These are phyloP conservation scores for Drosophila atroscutellata DNA, from an alignment of 2,888 invertebrate species.

Conservation along the genomic window DNA sequence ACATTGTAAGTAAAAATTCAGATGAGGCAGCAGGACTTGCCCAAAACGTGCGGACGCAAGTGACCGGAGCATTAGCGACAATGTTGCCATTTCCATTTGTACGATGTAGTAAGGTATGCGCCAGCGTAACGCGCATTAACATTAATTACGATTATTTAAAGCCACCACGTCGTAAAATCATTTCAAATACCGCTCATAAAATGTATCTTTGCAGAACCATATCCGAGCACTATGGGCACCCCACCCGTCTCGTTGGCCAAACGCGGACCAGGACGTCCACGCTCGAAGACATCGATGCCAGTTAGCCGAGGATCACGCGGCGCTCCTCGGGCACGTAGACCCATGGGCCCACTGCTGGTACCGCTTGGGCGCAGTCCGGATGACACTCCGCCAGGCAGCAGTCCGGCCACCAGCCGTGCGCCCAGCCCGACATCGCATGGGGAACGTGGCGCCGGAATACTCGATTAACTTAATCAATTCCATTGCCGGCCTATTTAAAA, in stretches of 20 bases:
- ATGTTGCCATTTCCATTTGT: slow-evolving; percentile 37
- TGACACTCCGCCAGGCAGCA: slow-evolving; percentile 82
- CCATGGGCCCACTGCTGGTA: slow-evolving; percentile 85
- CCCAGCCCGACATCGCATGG: slow-evolving; percentile 77
- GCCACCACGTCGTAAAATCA: not conserved
- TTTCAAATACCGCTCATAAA: slow-evolving; percentile 12
- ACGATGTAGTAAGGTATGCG: not conserved
- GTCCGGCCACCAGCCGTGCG: slow-evolving; percentile 84
- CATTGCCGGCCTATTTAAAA: slow-evolving; percentile 10
- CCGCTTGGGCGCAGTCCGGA: slow-evolving; percentile 84
- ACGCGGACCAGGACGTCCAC: slow-evolving; percentile 89
- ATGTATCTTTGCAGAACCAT: slow-evolving; percentile 36
- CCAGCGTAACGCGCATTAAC: slow-evolving; percentile 14
- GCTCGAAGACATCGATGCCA: slow-evolving; percentile 88
- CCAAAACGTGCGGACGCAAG: slow-evolving; percentile 53
- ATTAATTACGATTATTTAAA: slow-evolving; percentile 33
- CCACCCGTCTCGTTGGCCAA: slow-evolving; percentile 84
- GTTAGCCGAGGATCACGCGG: slow-evolving; percentile 88
- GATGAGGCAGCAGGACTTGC: slow-evolving; percentile 37
- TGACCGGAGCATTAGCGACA: slow-evolving; percentile 63
- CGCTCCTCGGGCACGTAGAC: slow-evolving; percentile 86
- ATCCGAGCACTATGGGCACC: slow-evolving; percentile 47
- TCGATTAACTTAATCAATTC: slow-evolving; percentile 47
- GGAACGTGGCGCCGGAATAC: slow-evolving; percentile 17
- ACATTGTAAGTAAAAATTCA: slow-evolving; percentile 40